phyloP scores from a whole-genome alignment of 2,113 vertebrate genomes.

The Lophius piscatorius region DNA sequence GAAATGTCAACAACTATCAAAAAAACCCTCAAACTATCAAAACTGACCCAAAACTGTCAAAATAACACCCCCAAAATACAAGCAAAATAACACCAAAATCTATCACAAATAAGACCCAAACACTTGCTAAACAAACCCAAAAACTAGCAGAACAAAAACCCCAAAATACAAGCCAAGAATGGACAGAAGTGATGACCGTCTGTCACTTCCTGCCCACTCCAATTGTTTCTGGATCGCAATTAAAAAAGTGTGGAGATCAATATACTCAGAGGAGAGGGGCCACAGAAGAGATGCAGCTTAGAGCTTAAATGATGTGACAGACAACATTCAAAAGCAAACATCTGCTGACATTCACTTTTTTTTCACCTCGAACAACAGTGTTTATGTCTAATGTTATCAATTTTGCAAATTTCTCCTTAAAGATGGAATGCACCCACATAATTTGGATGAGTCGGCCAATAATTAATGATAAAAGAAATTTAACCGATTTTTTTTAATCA shows the following conservation, averaged over 20 bases:
- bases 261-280: background rate
- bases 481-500: background rate
- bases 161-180: constrained; percentile 12
- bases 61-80: too few relatives aligned
- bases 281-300: background rate
- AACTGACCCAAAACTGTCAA: too few relatives aligned
- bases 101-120: too few relatives aligned
- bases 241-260: constrained; percentile 32
- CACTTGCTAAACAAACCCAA: too few relatives aligned
- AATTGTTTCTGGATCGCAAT: constrained; percentile 45
- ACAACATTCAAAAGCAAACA: too few relatives aligned
- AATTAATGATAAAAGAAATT: background rate
- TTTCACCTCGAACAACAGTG: background rate
- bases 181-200: constrained; percentile 39
- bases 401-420: background rate
- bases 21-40: too few relatives aligned
- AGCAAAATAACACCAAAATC: too few relatives aligned
- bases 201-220: constrained; percentile 30
- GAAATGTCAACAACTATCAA: too few relatives aligned
- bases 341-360: background rate
- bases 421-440: background rate
- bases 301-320: too few relatives aligned
- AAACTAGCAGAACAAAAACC: background rate
- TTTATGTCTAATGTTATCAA: background rate
- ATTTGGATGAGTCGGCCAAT: background rate